Percentiles rank a stretch among this genome's conserved stretches.
These are phyloP conservation scores for Sorex fumeus DNA, from an alignment of 2,113 vertebrate genomes.

Conservation along the genomic window DNA sequence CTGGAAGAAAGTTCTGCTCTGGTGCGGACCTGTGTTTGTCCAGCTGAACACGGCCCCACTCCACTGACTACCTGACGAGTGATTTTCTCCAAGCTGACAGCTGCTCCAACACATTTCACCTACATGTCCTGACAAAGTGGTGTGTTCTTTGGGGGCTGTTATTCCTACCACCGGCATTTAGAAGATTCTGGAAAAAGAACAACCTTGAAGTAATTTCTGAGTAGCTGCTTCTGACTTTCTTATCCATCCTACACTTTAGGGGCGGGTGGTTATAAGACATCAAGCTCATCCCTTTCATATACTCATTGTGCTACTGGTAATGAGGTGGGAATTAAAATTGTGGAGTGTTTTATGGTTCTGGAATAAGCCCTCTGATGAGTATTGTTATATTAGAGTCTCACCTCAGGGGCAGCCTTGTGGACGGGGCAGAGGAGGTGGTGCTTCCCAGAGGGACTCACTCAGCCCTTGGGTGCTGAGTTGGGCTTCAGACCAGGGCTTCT, in stretches of 20 bases:
- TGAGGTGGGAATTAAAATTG: not conserved
- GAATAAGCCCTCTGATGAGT: slow-evolving; percentile 27
- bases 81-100: slow-evolving; percentile 86
- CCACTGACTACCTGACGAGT: slow-evolving; percentile 79
- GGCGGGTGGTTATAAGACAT: slow-evolving; percentile 71
- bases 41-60: slow-evolving; percentile 85
- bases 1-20: slow-evolving; percentile 53
- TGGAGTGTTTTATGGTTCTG: not conserved
- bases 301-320: slow-evolving; percentile 22
- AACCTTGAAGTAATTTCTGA: slow-evolving; percentile 60
- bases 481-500: not conserved
- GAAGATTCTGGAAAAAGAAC: slow-evolving; percentile 71
- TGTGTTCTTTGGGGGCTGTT: slow-evolving; percentile 78
- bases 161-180: slow-evolving; percentile 62
- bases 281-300: not conserved
- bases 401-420: not conserved
- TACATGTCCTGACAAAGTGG: slow-evolving; percentile 85
- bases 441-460: not conserved
- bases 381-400: slow-evolving; percentile 17
- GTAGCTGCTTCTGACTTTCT: not conserved
- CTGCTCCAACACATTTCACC: slow-evolving; percentile 85
- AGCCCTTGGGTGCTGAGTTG: not conserved
- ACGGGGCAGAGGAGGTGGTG: not conserved
- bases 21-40: slow-evolving; percentile 84
- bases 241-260: not conserved